phyloP scores from a whole-genome alignment of 2,113 vertebrate genomes.

The Acanthisitta chloris region DNA sequence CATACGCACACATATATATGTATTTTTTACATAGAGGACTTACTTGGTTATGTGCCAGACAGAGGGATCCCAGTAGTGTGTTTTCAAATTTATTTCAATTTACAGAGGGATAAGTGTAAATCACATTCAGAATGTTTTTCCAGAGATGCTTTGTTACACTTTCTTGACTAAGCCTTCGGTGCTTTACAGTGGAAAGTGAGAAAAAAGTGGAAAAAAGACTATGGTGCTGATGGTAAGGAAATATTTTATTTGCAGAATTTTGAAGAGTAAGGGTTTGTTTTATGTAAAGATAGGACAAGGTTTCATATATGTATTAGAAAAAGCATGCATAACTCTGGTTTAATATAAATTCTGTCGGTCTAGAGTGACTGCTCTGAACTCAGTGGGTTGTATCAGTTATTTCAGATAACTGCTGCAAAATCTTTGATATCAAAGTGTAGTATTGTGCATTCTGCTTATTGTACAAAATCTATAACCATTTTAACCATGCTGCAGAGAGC shows the following conservation, averaged over 20 bases:
- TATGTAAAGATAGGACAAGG: background rate
- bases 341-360: background rate
- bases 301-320: background rate
- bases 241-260: background rate
- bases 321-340: background rate
- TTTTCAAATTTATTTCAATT: constrained; percentile 17
- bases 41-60: background rate
- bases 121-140: background rate
- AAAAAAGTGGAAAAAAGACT: background rate
- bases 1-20: background rate
- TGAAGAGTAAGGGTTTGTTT: background rate
- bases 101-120: background rate
- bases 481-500: background rate
- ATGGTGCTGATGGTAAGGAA: background rate
- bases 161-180: background rate
- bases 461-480: background rate
- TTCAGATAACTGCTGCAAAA: background rate
- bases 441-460: background rate
- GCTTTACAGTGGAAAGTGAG: background rate
- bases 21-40: background rate
- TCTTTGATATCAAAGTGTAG: background rate
- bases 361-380: background rate
- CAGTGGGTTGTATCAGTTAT: background rate
- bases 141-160: background rate
- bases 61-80: background rate